Conservation (phyloP, 1,140 invertebrate species). For the Uloborus diversus region DNA sequence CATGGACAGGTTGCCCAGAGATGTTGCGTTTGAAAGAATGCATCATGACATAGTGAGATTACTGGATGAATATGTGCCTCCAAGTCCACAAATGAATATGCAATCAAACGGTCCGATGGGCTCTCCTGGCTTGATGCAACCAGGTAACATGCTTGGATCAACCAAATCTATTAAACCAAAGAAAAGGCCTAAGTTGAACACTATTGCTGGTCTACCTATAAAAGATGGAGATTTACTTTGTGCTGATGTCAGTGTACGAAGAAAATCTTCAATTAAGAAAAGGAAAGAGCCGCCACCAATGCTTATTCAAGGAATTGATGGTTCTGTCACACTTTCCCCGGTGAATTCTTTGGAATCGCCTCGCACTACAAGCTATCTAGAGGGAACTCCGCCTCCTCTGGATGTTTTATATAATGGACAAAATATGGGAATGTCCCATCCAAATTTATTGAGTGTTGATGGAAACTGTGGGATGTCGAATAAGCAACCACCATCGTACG, state of each 20-base stretch:
- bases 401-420: conserved; percentile 60
- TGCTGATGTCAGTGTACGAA: conserved; percentile 43
- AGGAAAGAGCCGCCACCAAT: conserved; percentile 58
- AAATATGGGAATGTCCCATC: conserved; percentile 62
- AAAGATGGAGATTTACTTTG: conserved; percentile 44
- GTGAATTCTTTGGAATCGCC: conserved; percentile 60
- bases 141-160: conserved; percentile 71
- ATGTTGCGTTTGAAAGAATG: conserved; percentile 89
- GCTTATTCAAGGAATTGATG: conserved; percentile 57
- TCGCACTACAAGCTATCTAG: conserved; percentile 30
- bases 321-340: conserved; percentile 49
- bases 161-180: conserved; percentile 76
- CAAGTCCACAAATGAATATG: conserved; percentile 74
- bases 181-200: conserved; percentile 72
- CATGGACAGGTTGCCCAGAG: conserved; percentile 93
- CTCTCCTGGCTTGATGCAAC: conserved; percentile 79
- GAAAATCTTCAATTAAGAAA: conserved; percentile 46
- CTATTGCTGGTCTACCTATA: conserved; percentile 58
- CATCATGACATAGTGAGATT: conserved; percentile 93
- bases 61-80: conserved; percentile 90
- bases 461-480: conserved; percentile 20
- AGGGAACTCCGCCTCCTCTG: conserved; percentile 66
- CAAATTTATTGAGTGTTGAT: conserved; percentile 59
- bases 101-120: conserved; percentile 70
- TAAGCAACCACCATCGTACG: conserved; percentile 75